Evolutionary conservation across 2,888 invertebrate species (phyloP).

Genomic region (Idaea aversata): DNA sequence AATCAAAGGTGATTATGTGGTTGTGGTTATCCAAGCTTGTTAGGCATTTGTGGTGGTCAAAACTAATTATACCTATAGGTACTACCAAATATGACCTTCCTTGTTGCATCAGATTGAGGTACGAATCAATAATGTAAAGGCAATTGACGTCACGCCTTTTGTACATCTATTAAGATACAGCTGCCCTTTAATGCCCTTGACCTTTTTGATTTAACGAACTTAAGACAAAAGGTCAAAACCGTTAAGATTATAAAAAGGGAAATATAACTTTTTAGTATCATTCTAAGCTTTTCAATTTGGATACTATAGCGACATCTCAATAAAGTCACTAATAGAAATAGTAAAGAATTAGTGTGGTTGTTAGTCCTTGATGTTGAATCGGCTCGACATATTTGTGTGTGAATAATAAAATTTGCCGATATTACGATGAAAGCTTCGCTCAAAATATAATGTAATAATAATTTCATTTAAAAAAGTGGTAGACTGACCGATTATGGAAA

Average conservation of each 20-base stretch:
- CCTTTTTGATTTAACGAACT: neutral
- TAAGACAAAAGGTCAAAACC: neutral
- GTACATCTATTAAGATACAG: neutral
- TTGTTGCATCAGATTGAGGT: neutral
- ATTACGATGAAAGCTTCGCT: neutral
- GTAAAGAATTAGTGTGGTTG: no score
- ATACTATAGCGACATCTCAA: no score
- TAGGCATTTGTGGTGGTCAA: no score
- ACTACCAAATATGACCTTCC: neutral
- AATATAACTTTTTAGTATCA: neutral
- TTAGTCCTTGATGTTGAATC: no score
- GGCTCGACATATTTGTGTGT: neutral
- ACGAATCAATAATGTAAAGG: neutral
- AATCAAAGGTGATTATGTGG: no score
- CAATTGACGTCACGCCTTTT: neutral
- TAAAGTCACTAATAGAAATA: no score
- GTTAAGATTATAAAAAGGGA: neutral
- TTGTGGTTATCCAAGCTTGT: no score
- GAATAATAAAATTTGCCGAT: neutral
- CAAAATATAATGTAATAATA: constrained; percentile 1
- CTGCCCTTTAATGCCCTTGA: neutral
- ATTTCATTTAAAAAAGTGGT: neutral
- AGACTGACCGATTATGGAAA: neutral
- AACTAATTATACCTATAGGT: no score
- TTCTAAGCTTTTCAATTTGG: neutral